Conservation (phyloP, 2,888 invertebrate species). For the Ectobius pallidus region DNA sequence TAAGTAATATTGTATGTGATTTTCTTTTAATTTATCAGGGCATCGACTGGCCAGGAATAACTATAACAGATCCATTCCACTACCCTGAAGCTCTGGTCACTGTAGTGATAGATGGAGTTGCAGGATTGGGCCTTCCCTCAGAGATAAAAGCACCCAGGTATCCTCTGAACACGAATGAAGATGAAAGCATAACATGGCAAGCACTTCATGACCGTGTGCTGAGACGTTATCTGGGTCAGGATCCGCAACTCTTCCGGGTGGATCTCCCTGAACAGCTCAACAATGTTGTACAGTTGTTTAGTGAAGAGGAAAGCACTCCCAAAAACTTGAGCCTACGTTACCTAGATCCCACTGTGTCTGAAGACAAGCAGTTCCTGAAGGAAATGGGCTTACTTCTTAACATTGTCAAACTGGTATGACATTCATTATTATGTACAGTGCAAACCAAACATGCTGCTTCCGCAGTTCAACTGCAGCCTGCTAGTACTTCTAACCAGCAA, state of each 20-base stretch:
- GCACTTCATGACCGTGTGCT: constrained; percentile 62
- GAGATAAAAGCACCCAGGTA: constrained; percentile 59
- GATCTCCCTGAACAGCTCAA: constrained; percentile 67
- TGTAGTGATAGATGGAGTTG: constrained; percentile 72
- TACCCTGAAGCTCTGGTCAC: constrained; percentile 74
- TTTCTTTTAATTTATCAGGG: too few relatives aligned
- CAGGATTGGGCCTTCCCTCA: constrained; percentile 44
- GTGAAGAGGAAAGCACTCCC: background rate
- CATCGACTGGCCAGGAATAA: constrained; percentile 72
- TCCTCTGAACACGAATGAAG: constrained; percentile 65
- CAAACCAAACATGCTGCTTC: too few relatives aligned
- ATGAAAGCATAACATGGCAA: constrained; percentile 65
- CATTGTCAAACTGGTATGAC: background rate
- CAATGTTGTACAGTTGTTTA: constrained; percentile 57
- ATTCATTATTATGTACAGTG: background rate
- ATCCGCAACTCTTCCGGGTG: constrained; percentile 67
- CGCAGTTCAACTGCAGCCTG: too few relatives aligned
- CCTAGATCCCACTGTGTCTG: background rate
- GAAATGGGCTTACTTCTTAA: background rate
- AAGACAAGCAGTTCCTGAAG: constrained; percentile 7
- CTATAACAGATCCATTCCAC: constrained; percentile 71
- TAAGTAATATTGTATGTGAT: too few relatives aligned
- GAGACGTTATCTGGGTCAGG: constrained; percentile 65
- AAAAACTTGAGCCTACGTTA: background rate
- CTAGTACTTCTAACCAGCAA: too few relatives aligned